Evolutionary conservation across 2,888 invertebrate species (phyloP).

Genomic region (Drosophila koepferae): DNA sequence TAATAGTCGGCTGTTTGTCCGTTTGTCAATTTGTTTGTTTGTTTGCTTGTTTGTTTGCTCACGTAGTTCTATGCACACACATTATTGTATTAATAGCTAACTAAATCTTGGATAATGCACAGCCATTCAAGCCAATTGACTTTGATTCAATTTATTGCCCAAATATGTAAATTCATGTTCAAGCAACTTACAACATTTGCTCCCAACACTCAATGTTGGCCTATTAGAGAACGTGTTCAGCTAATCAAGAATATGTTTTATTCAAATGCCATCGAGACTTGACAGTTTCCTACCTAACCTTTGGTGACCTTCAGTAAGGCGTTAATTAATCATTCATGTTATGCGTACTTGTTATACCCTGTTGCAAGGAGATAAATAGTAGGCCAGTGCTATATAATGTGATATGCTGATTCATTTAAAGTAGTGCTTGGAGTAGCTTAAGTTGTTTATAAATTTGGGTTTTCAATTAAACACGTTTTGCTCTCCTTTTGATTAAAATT

Average conservation of each 20-base stretch:
- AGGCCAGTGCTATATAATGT: too few relatives aligned
- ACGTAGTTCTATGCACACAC: conserved; percentile 1
- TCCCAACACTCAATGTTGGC: background rate
- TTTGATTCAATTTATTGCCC: conserved; percentile 25
- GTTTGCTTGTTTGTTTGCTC: conserved; percentile 6
- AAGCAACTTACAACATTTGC: conserved; percentile 2
- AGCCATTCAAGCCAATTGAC: conserved; percentile 12
- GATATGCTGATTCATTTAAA: too few relatives aligned
- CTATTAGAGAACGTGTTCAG: background rate
- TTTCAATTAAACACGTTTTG: too few relatives aligned
- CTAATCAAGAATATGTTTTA: conserved; percentile 4
- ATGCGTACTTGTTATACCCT: background rate
- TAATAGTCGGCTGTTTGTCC: conserved; percentile 2
- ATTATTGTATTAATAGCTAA: conserved; percentile 14
- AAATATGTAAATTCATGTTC: conserved; percentile 31
- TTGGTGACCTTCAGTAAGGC: background rate
- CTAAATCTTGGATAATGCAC: conserved; percentile 12
- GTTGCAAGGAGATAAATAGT: background rate
- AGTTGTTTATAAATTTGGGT: background rate
- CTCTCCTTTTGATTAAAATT: background rate
- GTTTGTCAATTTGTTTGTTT: conserved; percentile 1
- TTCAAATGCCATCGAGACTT: conserved; percentile 6
- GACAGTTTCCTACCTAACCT: conserved; percentile 1
- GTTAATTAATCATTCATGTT: background rate
- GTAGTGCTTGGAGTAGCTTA: background rate